A percentile compares a stretch with the other conserved stretches of the same genome.
Conservation (phyloP, 1,140 invertebrate genomes). For the Drosophila rufa region DNA sequence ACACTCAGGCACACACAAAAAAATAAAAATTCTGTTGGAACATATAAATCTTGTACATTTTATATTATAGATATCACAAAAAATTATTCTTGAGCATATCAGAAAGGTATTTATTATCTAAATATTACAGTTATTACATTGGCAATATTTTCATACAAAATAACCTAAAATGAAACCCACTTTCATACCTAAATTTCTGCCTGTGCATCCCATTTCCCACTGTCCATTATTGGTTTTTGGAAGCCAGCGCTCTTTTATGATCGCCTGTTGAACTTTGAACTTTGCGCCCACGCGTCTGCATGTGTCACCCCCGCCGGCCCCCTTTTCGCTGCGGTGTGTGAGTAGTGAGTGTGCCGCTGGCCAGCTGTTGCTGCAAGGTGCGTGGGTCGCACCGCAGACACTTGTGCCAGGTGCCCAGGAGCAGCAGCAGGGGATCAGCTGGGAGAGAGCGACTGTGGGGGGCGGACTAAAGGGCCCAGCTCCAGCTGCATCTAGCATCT, state of each 20-base stretch:
- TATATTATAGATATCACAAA: neutral
- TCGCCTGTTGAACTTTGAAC: conserved; percentile 74
- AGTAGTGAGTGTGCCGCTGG: neutral
- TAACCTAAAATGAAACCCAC: neutral
- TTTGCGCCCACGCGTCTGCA: conserved; percentile 52
- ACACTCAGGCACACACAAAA: neutral
- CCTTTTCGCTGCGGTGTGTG: neutral
- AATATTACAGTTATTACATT: neutral
- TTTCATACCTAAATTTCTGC: neutral
- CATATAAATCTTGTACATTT: too few relatives aligned
- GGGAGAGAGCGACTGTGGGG: neutral
- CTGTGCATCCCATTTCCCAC: conserved; percentile 1
- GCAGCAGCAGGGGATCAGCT: neutral
- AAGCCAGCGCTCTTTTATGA: conserved; percentile 40
- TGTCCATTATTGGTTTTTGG: conserved; percentile 6
- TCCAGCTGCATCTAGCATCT: conserved; percentile 11
- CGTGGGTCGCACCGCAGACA: conserved; percentile 70
- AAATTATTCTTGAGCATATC: neutral
- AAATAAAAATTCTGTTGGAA: neutral
- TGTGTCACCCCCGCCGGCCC: conserved; percentile 29
- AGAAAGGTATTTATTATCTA: neutral
- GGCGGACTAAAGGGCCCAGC: neutral
- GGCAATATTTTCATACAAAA: neutral
- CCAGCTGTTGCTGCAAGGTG: conserved; percentile 53
- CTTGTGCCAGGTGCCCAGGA: conserved; percentile 74